Base-by-base conservation (phyloP, 2,888 invertebrate species). In the Lacanobia oleracea region DNA sequence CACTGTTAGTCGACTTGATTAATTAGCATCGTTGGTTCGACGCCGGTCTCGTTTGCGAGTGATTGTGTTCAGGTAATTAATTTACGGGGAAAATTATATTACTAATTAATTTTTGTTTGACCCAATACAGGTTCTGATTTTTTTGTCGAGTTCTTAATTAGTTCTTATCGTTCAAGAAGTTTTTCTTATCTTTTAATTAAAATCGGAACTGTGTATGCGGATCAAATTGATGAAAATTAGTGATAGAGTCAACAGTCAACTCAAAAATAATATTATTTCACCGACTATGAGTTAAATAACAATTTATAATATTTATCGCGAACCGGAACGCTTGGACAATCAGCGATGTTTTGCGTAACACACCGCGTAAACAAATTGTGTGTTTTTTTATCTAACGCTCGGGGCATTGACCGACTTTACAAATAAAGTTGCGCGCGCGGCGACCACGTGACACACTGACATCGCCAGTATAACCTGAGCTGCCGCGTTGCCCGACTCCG, bases 381-480 rank as follows among this genome's bases (percentile, higher is more conserved):
- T 94, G 86, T 92, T 94, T 94, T 93, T 95, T 95, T 94, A 95
- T 95, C 95, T 94, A 95, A 94, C 93, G 92, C 93, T 87, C 93
- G 93, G 95, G 94, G 95, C 95, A 95, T 95, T 95, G 95, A 95
- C 95, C 95, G 95, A 94, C 90, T 94, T 95, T 93, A 95, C 95
- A 91, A 94, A 94, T 93, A 93, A 90, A 87, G 92, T 92, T 94
- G 95, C 95, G 94, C 94, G 93, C 89, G 94, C 94, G 94, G 88
- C 89, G 93, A 87, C 95, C 95, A 95, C 95, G 95, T 95, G 95
- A 95, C 95, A 94, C 90, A 94, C 88, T 94, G 89, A 93, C 88
- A 81, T 80, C 86, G 57, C 94, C 92, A 89, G 75, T 82, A 66
- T 84, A 79, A 62, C 75, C 37, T 84, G 93, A 85, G 67, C 87